These are phyloP conservation scores for Actinostola sp. DNA, from an alignment of 92 coral and sea anemone genomes.

Conservation along the genomic window DNA sequence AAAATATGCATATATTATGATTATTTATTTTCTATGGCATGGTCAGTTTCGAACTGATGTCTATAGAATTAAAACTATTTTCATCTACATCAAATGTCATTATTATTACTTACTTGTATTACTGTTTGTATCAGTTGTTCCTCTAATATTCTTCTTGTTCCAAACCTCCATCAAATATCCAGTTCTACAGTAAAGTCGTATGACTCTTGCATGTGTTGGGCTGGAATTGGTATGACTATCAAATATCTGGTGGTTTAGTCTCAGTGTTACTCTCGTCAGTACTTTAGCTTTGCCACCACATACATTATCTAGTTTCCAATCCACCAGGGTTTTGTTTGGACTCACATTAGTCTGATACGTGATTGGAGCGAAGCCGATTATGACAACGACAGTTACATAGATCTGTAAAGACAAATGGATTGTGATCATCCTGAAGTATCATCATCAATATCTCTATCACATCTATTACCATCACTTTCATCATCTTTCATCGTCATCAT, in stretches of 20 bases:
- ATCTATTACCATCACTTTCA: too few species aligned
- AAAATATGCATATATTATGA: too few species aligned
- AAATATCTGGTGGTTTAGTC: constrained; percentile 60
- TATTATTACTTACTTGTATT: constrained; percentile 63
- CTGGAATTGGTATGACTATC: constrained; percentile 14
- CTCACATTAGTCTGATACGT: not conserved
- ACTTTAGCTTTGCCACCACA: constrained; percentile 7
- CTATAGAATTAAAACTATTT: too few species aligned
- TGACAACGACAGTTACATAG: not conserved
- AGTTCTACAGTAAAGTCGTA: constrained; percentile 66
- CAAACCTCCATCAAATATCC: constrained; percentile 58
- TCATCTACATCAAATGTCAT: too few species aligned
- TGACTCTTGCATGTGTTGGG: constrained; percentile 49
- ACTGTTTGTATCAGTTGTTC: constrained; percentile 53
- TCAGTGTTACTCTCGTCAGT: constrained; percentile 5
- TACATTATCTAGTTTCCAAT: constrained; percentile 4
- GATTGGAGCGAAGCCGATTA: not conserved
- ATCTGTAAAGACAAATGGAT: constrained; percentile 1
- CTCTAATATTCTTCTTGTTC: constrained; percentile 34
- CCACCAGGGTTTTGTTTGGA: constrained; percentile 5
- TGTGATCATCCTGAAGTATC: not conserved
- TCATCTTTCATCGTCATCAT: too few species aligned
- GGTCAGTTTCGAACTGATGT: too few species aligned
- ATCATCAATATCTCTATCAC: too few species aligned
- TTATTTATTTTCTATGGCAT: too few species aligned